phyloP scores from a whole-genome alignment of 2,113 vertebrate genomes.

The Calidris pugnax region DNA sequence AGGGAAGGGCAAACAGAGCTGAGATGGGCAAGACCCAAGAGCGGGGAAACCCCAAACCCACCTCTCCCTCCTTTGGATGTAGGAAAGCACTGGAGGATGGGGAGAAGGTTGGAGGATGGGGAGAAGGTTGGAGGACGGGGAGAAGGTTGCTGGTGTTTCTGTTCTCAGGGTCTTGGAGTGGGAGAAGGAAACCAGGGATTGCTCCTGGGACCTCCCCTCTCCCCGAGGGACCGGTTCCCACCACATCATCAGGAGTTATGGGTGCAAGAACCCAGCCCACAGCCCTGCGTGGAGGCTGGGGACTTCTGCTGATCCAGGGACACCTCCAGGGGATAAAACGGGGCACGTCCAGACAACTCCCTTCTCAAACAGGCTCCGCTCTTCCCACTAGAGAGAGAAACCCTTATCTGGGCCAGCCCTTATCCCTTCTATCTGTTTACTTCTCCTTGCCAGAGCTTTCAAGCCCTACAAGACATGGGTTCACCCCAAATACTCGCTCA shows the following conservation, averaged over 20 bases:
- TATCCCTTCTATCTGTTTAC: background rate
- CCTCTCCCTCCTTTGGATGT: fast-evolving
- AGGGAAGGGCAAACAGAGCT: background rate
- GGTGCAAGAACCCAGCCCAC: background rate
- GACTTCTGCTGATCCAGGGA: background rate
- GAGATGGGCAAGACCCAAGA: fast-evolving
- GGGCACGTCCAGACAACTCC: background rate
- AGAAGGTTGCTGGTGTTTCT: fast-evolving
- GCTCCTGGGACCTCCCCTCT: background rate
- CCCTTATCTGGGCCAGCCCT: background rate
- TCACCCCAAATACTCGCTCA: background rate
- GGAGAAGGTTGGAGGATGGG: too few species aligned
- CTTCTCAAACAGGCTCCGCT: background rate
- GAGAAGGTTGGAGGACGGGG: too few species aligned
- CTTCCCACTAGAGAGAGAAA: background rate
- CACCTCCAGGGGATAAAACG: background rate
- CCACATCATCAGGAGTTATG: fast-evolving
- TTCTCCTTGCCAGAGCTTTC: background rate
- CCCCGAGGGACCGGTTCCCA: background rate
- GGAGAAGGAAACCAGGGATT: background rate
- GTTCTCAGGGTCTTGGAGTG: fast-evolving
- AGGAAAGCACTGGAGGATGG: background rate
- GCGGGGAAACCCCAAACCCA: background rate
- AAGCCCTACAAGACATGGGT: background rate
- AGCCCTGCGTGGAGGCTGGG: background rate